These are phyloP conservation scores for Limnothrissa miodon DNA, from an alignment of 2,113 vertebrate genomes.

Conservation along the genomic window DNA sequence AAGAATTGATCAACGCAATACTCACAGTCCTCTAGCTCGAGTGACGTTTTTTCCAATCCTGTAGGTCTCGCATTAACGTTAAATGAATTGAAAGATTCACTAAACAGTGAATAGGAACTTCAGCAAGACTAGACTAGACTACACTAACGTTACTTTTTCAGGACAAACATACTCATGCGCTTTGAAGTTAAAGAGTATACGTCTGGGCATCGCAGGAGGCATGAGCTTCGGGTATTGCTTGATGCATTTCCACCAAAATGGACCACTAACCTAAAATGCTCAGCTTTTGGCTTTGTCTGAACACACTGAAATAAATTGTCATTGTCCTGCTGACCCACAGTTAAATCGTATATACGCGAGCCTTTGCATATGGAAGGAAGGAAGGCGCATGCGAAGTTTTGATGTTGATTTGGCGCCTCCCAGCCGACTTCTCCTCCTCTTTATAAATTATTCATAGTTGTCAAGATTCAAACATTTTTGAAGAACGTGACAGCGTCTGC, in stretches of 20 bases:
- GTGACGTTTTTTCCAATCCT: background rate
- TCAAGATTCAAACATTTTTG: background rate
- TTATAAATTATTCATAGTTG: background rate
- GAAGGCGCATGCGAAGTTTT: conserved; percentile 6
- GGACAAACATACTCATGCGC: background rate
- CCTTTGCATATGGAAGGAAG: background rate
- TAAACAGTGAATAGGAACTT: background rate
- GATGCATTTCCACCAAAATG: background rate
- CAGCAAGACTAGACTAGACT: background rate
- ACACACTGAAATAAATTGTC: background rate
- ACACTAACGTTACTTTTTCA: background rate
- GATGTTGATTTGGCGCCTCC: conserved; percentile 7
- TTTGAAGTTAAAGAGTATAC: background rate
- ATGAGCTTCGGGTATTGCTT: background rate
- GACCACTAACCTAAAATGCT: background rate
- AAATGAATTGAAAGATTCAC: background rate
- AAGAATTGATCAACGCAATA: background rate
- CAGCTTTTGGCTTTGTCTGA: background rate
- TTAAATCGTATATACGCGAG: background rate
- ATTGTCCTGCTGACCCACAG: background rate
- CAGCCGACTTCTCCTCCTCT: conserved; percentile 5
- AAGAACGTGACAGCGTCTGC: background rate
- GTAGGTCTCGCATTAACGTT: background rate
- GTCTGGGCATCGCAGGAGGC: background rate
- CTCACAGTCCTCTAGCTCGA: background rate